Evolutionary conservation across 2,113 vertebrate species (phyloP).

Genomic region (Microcebus griseorufus): DNA sequence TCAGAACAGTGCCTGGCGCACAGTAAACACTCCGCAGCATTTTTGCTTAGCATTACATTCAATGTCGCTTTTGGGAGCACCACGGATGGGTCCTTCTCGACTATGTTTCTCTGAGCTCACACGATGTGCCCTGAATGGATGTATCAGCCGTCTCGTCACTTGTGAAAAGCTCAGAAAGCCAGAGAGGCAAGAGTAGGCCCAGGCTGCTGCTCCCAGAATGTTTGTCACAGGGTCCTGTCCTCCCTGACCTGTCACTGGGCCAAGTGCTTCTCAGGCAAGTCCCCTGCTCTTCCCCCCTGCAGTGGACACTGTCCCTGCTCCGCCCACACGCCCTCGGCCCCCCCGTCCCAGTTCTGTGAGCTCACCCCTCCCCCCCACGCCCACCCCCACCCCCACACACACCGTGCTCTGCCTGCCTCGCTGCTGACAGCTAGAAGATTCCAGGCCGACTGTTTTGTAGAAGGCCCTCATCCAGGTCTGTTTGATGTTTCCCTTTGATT

Average conservation of each 20-base stretch:
- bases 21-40: not conserved
- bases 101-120: not conserved
- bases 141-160: not conserved
- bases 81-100: not conserved
- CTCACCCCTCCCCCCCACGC: not conserved
- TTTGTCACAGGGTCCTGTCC: not conserved
- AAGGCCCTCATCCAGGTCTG: not conserved
- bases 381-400: too few relatives aligned
- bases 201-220: not conserved
- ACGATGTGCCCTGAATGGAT: not conserved
- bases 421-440: not conserved
- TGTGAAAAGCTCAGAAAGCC: not conserved
- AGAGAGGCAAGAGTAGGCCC: not conserved
- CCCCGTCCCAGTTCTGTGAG: not conserved
- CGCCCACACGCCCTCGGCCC: not conserved
- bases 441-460: not conserved
- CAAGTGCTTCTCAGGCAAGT: not conserved
- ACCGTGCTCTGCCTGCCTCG: not conserved
- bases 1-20: not conserved
- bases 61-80: not conserved
- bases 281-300: too few relatives aligned
- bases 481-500: slow-evolving; percentile 57
- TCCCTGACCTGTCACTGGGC: not conserved
- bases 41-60: not conserved
- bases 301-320: rapidly evolving